Percentiles rank a stretch among this genome's conserved stretches.
Evolutionary conservation across 2,797 vertebrate genomes (phyloP).

Genomic region (Schizothorax lantsangensis): DNA sequence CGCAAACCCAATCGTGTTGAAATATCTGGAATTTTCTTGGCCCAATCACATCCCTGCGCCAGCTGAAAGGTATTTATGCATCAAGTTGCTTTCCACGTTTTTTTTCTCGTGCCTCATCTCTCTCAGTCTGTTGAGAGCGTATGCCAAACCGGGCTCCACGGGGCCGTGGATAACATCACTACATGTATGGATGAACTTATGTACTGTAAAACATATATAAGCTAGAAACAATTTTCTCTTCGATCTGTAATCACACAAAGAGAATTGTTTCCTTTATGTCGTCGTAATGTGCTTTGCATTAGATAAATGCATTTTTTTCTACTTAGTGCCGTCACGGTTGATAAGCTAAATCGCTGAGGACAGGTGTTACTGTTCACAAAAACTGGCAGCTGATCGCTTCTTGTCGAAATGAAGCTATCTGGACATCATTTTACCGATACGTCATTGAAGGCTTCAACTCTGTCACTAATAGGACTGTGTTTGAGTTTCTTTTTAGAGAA

Average conservation of each 20-base stretch:
- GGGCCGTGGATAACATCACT: slow-evolving; percentile 51
- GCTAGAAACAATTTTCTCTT: slow-evolving; percentile 56
- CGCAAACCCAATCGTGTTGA: neutral
- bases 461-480: slow-evolving; percentile 31
- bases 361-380: slow-evolving; percentile 56
- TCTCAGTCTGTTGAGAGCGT: slow-evolving; percentile 50
- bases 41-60: slow-evolving; percentile 55
- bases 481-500: slow-evolving; percentile 15
- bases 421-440: slow-evolving; percentile 50
- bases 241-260: slow-evolving; percentile 43
- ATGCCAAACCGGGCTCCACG: slow-evolving; percentile 52
- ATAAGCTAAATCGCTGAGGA: slow-evolving; percentile 58
- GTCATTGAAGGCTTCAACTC: slow-evolving; percentile 42
- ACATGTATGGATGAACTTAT: slow-evolving; percentile 42
- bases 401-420: slow-evolving; percentile 76
- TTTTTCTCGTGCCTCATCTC: slow-evolving; percentile 50
- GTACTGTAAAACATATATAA: slow-evolving; percentile 65
- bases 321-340: slow-evolving; percentile 53
- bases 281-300: slow-evolving; percentile 51
- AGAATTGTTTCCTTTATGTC: slow-evolving; percentile 45
- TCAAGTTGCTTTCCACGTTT: slow-evolving; percentile 46
- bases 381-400: slow-evolving; percentile 74
- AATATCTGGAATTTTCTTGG: neutral
- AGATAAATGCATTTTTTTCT: slow-evolving; percentile 56
- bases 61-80: slow-evolving; percentile 44